Evolutionary conservation across 2,113 vertebrate genomes (phyloP).

Genomic region (mouse (Mus musculus)): GRCm39 chr1:132551001-132551500

Average conservation of each 20-base stretch:
- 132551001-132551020: neutral
- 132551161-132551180: neutral
- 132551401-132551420: neutral
- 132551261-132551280: neutral
- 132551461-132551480: neutral
- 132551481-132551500: neutral
- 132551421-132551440: neutral
- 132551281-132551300: neutral
- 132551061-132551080: neutral
- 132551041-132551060: neutral
- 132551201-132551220: neutral
- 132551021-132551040: neutral
- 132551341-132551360: neutral
- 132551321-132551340: neutral
- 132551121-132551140: neutral
- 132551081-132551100: neutral
- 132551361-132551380: neutral
- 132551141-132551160: neutral
- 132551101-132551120: neutral
- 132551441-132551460: accelerated
- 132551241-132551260: neutral
- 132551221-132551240: neutral
- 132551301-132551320: neutral
- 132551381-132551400: neutral
- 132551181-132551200: neutral